phyloP scores from a whole-genome alignment of 2,113 vertebrate species.

The Balaeniceps rex region DNA sequence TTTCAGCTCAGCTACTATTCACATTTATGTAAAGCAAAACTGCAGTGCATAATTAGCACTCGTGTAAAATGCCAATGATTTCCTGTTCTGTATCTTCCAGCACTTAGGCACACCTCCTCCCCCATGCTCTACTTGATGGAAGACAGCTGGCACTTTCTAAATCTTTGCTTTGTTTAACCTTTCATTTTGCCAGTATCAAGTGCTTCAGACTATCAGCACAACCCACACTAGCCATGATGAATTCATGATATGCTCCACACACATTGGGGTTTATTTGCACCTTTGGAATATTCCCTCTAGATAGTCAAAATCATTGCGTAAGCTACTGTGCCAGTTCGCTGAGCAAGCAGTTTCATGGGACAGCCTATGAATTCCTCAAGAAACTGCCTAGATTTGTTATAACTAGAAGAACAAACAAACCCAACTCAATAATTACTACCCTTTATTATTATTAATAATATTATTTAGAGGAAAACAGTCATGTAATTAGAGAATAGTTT shows the following conservation, averaged over 20 bases:
- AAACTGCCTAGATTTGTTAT: background rate
- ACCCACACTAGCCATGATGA: background rate
- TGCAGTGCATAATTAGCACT: background rate
- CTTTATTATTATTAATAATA: background rate
- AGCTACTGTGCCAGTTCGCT: background rate
- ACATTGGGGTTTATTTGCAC: fast-evolving
- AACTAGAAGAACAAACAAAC: background rate
- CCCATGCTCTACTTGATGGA: background rate
- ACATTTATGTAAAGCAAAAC: background rate
- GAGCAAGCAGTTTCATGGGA: background rate
- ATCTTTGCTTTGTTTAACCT: background rate
- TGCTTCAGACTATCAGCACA: background rate
- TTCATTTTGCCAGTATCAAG: background rate
- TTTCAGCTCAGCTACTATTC: background rate
- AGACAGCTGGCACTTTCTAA: background rate
- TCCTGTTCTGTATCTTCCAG: background rate
- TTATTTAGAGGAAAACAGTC: background rate
- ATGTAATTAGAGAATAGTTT: background rate
- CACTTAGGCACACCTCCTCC: background rate
- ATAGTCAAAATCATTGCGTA: background rate
- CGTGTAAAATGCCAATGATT: background rate
- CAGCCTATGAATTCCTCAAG: background rate
- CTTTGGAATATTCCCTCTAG: background rate
- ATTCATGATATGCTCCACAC: background rate
- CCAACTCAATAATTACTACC: background rate